Conservation (phyloP, 1,140 invertebrate species). For the Drosophila gunungcola region DNA sequence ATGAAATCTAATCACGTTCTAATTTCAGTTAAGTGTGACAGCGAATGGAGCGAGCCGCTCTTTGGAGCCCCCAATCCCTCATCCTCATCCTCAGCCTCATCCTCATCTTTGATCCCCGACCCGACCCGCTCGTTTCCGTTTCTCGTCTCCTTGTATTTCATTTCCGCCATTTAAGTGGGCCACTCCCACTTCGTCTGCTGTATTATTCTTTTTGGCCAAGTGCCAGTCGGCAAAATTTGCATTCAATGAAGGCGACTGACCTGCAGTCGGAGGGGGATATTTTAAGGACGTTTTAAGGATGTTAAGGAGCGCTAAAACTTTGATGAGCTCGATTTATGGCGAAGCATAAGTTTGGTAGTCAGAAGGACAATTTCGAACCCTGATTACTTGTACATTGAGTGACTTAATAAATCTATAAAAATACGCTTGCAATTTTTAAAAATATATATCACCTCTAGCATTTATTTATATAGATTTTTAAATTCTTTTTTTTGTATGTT, state of each 20-base stretch:
- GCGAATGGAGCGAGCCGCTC: conserved; percentile 47
- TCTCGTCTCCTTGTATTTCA: conserved; percentile 59
- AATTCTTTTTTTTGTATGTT: too few relatives aligned
- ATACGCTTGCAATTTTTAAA: too few relatives aligned
- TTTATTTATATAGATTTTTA: too few relatives aligned
- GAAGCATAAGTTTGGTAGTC: background rate
- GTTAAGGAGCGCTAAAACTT: background rate
- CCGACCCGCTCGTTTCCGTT: conserved; percentile 24
- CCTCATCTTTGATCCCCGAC: conserved; percentile 6
- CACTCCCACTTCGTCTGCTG: conserved; percentile 12
- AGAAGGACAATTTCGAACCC: background rate
- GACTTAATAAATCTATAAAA: too few relatives aligned
- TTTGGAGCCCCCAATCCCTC: background rate
- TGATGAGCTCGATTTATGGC: background rate
- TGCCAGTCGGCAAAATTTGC: conserved; percentile 54
- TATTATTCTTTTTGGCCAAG: conserved; percentile 35
- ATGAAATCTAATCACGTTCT: conserved; percentile 82
- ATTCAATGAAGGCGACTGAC: conserved; percentile 20
- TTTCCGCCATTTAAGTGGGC: conserved; percentile 64
- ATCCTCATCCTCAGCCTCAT: background rate
- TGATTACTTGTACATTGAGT: background rate
- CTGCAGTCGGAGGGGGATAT: background rate
- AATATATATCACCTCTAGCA: too few relatives aligned
- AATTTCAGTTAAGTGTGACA: conserved; percentile 77
- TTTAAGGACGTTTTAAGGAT: background rate